Conservation (phyloP, 1,140 invertebrate genomes). For the Nilaparvata lugens region DNA sequence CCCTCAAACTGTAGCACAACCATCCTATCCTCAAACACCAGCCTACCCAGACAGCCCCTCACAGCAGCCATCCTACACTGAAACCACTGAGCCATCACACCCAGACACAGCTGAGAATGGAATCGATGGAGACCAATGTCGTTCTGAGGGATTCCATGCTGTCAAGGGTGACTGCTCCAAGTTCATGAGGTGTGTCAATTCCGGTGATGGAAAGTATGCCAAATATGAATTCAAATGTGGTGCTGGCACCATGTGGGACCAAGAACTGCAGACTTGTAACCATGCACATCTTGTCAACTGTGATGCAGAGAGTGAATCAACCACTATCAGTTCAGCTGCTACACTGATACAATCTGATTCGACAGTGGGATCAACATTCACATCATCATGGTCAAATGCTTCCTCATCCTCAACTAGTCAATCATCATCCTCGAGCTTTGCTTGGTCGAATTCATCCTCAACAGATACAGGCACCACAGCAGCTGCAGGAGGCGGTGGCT, state of each 20-base stretch:
- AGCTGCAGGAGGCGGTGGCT: conserved; percentile 5
- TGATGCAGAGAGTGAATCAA: not conserved
- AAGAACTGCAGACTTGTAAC: conserved; percentile 42
- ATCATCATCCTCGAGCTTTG: conserved; percentile 17
- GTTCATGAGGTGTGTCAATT: conserved; percentile 36
- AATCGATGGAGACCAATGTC: conserved; percentile 29
- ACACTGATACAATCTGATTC: conserved; percentile 21
- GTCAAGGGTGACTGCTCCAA: conserved; percentile 36
- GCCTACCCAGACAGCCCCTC: not conserved
- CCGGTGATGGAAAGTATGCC: conserved; percentile 32
- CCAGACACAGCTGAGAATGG: conserved; percentile 1
- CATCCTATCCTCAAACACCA: conserved; percentile 1
- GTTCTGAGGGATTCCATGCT: conserved; percentile 46
- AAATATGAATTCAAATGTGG: conserved; percentile 38
- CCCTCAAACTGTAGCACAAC: not conserved
- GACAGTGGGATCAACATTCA: conserved; percentile 17
- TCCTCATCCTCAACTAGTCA: conserved; percentile 11
- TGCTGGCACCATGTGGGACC: conserved; percentile 46
- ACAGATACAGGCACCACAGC: conserved; percentile 9
- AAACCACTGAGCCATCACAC: not conserved
- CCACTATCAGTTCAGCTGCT: conserved; percentile 8
- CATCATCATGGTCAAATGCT: conserved; percentile 18
- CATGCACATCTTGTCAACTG: conserved; percentile 41
- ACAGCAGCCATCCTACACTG: not conserved
- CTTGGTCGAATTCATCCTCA: conserved; percentile 11